These are phyloP conservation scores for Pedetes capensis DNA, from an alignment of 2,113 vertebrate genomes.

Conservation along the genomic window DNA sequence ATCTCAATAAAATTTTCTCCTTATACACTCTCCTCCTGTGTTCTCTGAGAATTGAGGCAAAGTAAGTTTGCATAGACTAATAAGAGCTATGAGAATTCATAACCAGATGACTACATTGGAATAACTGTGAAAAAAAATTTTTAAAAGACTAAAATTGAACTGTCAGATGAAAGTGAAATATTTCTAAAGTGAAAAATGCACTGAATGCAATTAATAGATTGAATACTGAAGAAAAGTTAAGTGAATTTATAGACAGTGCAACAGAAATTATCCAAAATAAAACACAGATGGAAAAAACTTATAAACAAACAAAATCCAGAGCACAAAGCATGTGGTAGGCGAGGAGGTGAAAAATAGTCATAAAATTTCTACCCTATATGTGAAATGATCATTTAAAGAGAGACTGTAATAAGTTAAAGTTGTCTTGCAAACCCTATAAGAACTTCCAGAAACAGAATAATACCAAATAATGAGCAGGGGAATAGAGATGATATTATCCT, in stretches of 20 bases:
- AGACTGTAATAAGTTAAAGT: background rate
- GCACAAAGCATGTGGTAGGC: background rate
- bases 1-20: background rate
- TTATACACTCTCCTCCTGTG: background rate
- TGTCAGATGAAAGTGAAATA: slow-evolving; percentile 3
- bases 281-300: background rate
- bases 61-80: no score
- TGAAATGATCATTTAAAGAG: background rate
- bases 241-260: background rate
- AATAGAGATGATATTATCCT: background rate
- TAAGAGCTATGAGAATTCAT: no score
- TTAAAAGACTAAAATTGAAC: background rate
- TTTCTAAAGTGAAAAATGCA: background rate
- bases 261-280: slow-evolving; percentile 2
- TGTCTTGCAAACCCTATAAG: background rate
- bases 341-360: background rate
- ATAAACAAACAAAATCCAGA: background rate
- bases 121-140: no score
- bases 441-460: background rate
- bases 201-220: background rate
- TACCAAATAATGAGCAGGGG: background rate
- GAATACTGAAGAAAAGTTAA: background rate
- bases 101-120: no score
- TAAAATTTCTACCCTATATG: background rate
- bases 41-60: no score